These are phyloP conservation scores for Eristalis tenax DNA, from an alignment of 2,888 invertebrate genomes.

Conservation along the genomic window DNA sequence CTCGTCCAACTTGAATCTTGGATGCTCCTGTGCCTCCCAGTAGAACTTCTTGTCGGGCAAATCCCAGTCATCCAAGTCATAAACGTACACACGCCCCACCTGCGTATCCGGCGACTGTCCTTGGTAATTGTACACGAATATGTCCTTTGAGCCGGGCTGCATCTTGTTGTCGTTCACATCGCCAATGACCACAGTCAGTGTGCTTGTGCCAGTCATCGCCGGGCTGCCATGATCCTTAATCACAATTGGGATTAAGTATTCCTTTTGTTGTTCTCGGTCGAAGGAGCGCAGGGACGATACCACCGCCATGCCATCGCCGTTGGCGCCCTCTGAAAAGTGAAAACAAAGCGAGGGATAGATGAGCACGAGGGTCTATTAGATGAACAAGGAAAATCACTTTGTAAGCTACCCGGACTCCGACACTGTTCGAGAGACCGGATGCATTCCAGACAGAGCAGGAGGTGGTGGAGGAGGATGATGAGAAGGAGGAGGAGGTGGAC, in stretches of 20 bases:
- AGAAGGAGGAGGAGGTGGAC: background rate
- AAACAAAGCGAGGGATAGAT: background rate
- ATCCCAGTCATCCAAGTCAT: conserved; percentile 99
- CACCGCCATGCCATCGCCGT: conserved; percentile 98
- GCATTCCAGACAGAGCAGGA: background rate
- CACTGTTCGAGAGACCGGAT: background rate
- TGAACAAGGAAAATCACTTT: conserved; percentile 63
- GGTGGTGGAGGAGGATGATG: background rate
- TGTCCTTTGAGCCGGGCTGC: conserved; percentile 98
- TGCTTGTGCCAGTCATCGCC: conserved; percentile 97
- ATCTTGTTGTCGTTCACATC: conserved; percentile 99
- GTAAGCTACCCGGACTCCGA: conserved; percentile 25
- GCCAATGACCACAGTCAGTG: conserved; percentile 97
- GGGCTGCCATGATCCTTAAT: conserved; percentile 98
- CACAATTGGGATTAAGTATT: conserved; percentile 97
- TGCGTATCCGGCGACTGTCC: conserved; percentile 94
- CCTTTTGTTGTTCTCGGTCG: conserved; percentile 97
- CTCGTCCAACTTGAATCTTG: conserved; percentile 92
- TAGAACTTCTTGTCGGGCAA: conserved; percentile 98
- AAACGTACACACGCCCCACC: conserved; percentile 97
- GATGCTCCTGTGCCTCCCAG: conserved; percentile 94
- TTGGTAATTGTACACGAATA: conserved; percentile 98
- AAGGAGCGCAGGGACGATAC: conserved; percentile 96
- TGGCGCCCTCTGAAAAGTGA: conserved; percentile 90
- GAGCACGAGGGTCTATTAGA: conserved; percentile 16